These are phyloP conservation scores for Eclectus roratus DNA, from an alignment of 2,113 vertebrate species.

Conservation along the genomic window DNA sequence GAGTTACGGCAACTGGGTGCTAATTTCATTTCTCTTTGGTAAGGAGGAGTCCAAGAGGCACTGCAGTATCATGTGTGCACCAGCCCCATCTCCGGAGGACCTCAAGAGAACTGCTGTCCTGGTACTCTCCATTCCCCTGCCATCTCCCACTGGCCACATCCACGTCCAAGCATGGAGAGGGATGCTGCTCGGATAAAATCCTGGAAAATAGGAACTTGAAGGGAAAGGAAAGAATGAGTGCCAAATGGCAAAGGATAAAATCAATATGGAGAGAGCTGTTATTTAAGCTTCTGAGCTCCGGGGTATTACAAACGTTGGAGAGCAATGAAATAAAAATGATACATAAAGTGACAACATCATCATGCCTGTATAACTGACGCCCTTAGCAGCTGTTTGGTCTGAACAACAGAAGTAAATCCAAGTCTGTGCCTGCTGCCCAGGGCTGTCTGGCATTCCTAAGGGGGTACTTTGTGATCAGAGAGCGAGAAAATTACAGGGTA, in stretches of 20 bases:
- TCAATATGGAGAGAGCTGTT: slow-evolving; percentile 33
- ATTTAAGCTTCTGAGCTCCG: slow-evolving; percentile 42
- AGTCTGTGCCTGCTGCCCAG: slow-evolving; percentile 36
- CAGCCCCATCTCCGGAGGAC: not conserved
- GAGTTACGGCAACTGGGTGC: not conserved
- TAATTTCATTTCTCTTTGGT: not conserved
- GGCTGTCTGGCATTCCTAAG: slow-evolving; percentile 18
- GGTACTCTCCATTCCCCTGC: not conserved
- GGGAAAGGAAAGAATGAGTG: slow-evolving; percentile 11
- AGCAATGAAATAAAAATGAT: slow-evolving; percentile 69
- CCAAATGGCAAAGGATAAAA: slow-evolving; percentile 47
- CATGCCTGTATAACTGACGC: slow-evolving; percentile 30
- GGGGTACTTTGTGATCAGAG: slow-evolving; percentile 1
- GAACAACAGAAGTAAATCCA: slow-evolving; percentile 62
- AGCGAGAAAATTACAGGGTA: not conserved
- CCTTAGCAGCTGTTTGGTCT: slow-evolving; percentile 41
- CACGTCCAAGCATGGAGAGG: not conserved
- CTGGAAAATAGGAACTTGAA: slow-evolving; percentile 41
- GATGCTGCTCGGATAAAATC: not conserved
- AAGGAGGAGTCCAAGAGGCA: not conserved
- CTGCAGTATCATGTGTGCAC: not conserved
- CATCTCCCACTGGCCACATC: not conserved
- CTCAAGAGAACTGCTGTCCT: not conserved
- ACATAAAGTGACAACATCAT: slow-evolving; percentile 46
- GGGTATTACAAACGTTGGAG: slow-evolving; percentile 23